phyloP scores from a whole-genome alignment of 2,888 invertebrate genomes.

The Ecdyonurus torrentis region DNA sequence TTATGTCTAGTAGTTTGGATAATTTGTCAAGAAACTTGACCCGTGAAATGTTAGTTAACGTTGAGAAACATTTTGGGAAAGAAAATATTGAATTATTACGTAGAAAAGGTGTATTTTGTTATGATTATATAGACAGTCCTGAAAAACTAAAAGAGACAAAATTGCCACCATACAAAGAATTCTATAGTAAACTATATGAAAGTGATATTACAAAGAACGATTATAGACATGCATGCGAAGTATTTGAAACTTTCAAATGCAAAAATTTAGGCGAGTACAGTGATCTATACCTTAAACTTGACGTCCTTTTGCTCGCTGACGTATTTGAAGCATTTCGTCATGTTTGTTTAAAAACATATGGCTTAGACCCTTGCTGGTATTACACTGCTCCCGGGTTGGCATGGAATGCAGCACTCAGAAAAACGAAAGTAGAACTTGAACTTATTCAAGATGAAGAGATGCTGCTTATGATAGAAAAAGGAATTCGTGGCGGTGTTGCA shows the following conservation, averaged over 20 bases:
- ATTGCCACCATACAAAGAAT: background rate
- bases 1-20: no score
- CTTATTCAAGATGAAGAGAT: constrained; percentile 13
- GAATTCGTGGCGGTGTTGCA: constrained; percentile 10
- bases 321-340: constrained; percentile 23
- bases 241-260: constrained; percentile 16
- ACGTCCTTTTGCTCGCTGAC: constrained; percentile 22
- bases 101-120: background rate
- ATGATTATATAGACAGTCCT: background rate
- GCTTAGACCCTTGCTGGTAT: constrained; percentile 19
- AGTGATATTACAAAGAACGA: background rate
- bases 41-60: no score
- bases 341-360: constrained; percentile 17
- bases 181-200: background rate
- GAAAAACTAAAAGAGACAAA: background rate
- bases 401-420: constrained; percentile 19
- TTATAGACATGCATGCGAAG: background rate
- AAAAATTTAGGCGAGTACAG: constrained; percentile 21
- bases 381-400: constrained; percentile 18
- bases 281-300: constrained; percentile 22
- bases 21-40: no score
- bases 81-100: no score
- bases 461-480: constrained; percentile 10
- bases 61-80: no score
- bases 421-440: constrained; percentile 16